These are phyloP conservation scores for Ptychochromis oligacanthus DNA, from an alignment of 2,113 vertebrate genomes.

Conservation along the genomic window DNA sequence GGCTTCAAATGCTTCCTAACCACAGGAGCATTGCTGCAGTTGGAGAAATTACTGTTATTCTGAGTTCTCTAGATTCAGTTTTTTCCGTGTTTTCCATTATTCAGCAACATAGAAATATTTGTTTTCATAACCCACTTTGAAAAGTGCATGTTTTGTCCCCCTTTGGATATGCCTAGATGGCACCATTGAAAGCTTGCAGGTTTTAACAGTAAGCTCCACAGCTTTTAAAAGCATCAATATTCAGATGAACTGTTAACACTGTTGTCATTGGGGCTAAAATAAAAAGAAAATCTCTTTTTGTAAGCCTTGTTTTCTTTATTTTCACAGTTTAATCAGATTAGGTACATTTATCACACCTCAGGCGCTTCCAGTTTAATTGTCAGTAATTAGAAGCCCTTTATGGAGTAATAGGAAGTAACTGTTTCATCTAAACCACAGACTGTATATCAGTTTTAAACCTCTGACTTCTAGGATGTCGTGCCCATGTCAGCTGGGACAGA, in stretches of 20 bases:
- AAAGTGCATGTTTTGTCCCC: conserved; percentile 2
- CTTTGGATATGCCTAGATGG: conserved; percentile 15
- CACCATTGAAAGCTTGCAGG: conserved; percentile 8
- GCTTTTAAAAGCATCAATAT: conserved; percentile 52
- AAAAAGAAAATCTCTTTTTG: conserved; percentile 49
- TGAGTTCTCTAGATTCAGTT: not conserved
- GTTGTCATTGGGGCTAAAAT: conserved; percentile 45
- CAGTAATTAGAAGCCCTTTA: not conserved
- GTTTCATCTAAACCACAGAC: not conserved
- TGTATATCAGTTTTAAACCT: not conserved
- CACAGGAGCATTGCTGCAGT: not conserved
- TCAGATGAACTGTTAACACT: conserved; percentile 31
- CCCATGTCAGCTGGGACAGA: no score
- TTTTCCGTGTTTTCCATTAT: not conserved
- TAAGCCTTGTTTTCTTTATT: not conserved
- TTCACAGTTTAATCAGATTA: not conserved
- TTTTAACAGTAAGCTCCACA: conserved; percentile 25
- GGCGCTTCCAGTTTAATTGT: not conserved
- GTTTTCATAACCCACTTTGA: not conserved
- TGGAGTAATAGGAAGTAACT: not conserved
- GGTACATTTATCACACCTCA: not conserved
- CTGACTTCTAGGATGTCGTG: not conserved
- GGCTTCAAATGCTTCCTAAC: conserved; percentile 1
- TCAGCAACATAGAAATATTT: not conserved
- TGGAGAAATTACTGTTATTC: not conserved